Evolutionary conservation across 2,888 invertebrate genomes (phyloP).

Genomic region (Neoscelio sp.): DNA sequence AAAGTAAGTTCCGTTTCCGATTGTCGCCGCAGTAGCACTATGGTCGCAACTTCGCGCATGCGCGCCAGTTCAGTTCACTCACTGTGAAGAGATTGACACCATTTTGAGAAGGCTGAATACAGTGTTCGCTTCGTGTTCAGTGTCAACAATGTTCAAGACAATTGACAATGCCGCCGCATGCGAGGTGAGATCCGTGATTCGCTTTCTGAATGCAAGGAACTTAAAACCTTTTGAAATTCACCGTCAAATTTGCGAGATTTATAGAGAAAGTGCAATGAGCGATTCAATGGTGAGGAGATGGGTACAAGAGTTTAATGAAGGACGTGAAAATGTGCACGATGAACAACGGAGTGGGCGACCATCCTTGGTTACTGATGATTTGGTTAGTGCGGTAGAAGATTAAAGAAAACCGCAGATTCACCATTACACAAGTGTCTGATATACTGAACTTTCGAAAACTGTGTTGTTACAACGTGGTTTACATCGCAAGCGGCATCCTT

Average conservation of each 20-base stretch:
- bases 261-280: constrained; percentile 8
- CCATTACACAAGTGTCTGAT: constrained; percentile 13
- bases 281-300: constrained; percentile 10
- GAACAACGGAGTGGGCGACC: constrained; percentile 26
- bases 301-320: constrained; percentile 19
- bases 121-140: too few relatives aligned
- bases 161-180: constrained; percentile 12
- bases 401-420: constrained; percentile 20
- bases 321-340: constrained; percentile 34
- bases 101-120: too few relatives aligned
- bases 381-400: constrained; percentile 13
- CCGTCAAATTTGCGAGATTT: constrained; percentile 12
- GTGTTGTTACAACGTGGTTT: too few relatives aligned
- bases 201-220: background rate
- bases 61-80: too few relatives aligned
- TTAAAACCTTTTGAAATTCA: background rate
- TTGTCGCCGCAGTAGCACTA: too few relatives aligned
- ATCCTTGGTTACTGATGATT: constrained; percentile 9
- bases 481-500: too few relatives aligned
- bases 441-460: constrained; percentile 1
- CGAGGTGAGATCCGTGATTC: constrained; percentile 7
- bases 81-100: too few relatives aligned
- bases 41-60: too few relatives aligned
- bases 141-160: background rate
- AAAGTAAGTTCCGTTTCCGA: too few relatives aligned